Evolutionary conservation across 2,113 vertebrate species (phyloP).

Genomic region (Syrrhaptes paradoxus): DNA sequence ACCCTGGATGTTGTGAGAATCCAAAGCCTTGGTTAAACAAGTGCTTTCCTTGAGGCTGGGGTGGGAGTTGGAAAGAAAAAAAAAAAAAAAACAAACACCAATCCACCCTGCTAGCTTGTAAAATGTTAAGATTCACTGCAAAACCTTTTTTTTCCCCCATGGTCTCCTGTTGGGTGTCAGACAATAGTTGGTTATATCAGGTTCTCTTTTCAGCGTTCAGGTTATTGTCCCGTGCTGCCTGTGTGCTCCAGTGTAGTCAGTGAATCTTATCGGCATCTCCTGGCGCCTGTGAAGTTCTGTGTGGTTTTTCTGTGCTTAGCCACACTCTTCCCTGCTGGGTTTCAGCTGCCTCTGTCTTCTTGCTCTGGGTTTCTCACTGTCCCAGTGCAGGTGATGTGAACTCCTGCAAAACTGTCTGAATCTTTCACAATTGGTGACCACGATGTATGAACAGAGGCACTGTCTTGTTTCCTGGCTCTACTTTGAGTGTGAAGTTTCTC

Average conservation of each 20-base stretch:
- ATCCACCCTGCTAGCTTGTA: background rate
- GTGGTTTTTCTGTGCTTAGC: background rate
- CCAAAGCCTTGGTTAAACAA: background rate
- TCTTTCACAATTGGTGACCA: background rate
- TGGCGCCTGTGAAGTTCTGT: background rate
- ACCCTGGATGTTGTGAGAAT: background rate
- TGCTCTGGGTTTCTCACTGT: background rate
- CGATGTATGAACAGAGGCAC: accelerated
- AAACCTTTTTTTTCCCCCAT: background rate
- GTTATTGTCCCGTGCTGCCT: background rate
- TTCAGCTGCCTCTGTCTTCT: background rate
- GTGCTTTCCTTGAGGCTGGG: background rate
- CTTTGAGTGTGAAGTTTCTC: background rate
- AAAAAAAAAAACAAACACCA: too few species aligned
- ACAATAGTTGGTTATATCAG: background rate
- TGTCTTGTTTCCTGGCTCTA: background rate
- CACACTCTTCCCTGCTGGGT: background rate
- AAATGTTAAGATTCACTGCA: background rate
- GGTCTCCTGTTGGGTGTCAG: background rate
- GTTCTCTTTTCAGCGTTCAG: background rate
- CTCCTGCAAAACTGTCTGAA: background rate
- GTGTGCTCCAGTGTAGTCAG: background rate
- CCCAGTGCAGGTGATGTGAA: background rate
- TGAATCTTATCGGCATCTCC: background rate
- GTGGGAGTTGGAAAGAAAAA: background rate